These are phyloP conservation scores for Nannoperca obscura DNA, from an alignment of 2,797 vertebrate species.

Conservation along the genomic window DNA sequence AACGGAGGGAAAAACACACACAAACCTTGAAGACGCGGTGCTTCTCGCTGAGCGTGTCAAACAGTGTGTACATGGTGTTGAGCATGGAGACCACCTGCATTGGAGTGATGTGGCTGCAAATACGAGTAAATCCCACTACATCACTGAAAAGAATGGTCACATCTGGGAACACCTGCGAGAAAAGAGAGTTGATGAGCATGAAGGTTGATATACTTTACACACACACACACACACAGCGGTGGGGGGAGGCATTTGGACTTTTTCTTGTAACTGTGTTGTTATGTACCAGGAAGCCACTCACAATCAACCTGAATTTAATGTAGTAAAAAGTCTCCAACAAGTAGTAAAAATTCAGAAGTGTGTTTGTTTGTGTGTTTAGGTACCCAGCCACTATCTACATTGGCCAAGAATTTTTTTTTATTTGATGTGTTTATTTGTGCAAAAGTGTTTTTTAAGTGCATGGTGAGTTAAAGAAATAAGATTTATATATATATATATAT, in stretches of 20 bases:
- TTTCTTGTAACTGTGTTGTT: not conserved
- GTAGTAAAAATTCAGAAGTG: not conserved
- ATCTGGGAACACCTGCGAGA: slow-evolving; percentile 84
- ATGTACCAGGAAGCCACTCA: not conserved
- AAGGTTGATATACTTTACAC: not conserved
- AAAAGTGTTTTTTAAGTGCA: too few relatives aligned
- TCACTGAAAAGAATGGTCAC: slow-evolving; percentile 87
- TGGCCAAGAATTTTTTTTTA: not conserved
- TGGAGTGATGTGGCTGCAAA: slow-evolving; percentile 87
- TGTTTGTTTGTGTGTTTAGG: not conserved
- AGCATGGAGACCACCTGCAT: slow-evolving; percentile 87
- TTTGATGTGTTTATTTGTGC: too few relatives aligned
- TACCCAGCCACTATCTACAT: not conserved
- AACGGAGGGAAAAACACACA: not conserved
- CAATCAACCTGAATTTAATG: not conserved
- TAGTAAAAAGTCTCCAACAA: not conserved
- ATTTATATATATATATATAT: too few relatives aligned
- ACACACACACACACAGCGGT: not conserved
- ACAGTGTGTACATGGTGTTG: slow-evolving; percentile 87
- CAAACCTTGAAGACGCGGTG: slow-evolving; percentile 85
- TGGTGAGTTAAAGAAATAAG: not conserved
- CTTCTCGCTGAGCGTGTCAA: slow-evolving; percentile 87
- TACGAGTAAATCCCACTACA: slow-evolving; percentile 85
- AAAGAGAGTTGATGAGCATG: not conserved
- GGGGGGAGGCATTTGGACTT: not conserved